phyloP scores from a whole-genome alignment of 2,888 invertebrate genomes.

The Escarpia spicata region DNA sequence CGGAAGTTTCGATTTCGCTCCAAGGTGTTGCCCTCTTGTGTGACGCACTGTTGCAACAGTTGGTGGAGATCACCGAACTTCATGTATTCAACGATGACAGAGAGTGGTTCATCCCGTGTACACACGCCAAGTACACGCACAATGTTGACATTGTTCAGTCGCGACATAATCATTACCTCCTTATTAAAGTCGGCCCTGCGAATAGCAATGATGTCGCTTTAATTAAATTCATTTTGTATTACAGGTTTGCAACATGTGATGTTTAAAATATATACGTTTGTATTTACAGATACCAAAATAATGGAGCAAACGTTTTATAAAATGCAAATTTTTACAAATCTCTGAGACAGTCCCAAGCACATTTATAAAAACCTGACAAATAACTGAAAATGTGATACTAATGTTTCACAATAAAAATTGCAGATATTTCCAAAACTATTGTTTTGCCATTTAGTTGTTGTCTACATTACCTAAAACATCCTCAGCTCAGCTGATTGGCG shows the following conservation, averaged over 20 bases:
- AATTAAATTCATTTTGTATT: background rate
- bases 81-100: slow-evolving; percentile 89
- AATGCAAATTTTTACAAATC: no score
- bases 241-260: background rate
- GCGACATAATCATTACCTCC: slow-evolving; percentile 85
- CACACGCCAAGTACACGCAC: slow-evolving; percentile 85
- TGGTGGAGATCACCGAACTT: slow-evolving; percentile 85
- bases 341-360: no score
- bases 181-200: slow-evolving; percentile 84
- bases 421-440: no score
- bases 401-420: no score
- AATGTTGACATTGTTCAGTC: slow-evolving; percentile 84
- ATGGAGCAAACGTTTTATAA: no score
- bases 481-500: no score
- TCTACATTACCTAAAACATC: no score
- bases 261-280: background rate
- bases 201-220: slow-evolving; percentile 34
- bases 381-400: no score
- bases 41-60: slow-evolving; percentile 76
- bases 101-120: slow-evolving; percentile 83
- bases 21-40: slow-evolving; percentile 69
- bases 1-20: slow-evolving; percentile 67
- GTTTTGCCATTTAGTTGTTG: no score
- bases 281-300: background rate
- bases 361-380: no score